These are phyloP conservation scores for Polyommatus icarus DNA, from an alignment of 2,888 invertebrate genomes.

Conservation along the genomic window DNA sequence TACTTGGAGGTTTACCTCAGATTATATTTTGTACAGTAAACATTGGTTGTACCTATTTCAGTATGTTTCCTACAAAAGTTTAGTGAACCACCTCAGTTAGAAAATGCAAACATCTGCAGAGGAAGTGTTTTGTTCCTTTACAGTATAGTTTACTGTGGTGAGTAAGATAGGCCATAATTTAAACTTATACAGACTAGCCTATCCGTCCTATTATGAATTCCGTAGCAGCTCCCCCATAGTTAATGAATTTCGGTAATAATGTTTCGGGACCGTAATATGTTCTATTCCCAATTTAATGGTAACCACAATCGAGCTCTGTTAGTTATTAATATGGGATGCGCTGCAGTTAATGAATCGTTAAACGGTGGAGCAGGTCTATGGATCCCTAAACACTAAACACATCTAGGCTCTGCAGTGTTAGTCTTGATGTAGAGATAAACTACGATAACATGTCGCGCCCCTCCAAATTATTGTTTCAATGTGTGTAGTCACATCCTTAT, in stretches of 20 bases:
- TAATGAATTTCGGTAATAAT: conserved; percentile 13
- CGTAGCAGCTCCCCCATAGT: neutral
- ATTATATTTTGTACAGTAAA: too few species aligned
- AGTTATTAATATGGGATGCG: conserved; percentile 19
- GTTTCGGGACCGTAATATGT: conserved; percentile 3
- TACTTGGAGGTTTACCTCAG: too few species aligned
- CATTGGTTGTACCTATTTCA: too few species aligned
- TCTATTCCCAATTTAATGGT: conserved; percentile 14
- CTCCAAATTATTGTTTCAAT: too few species aligned
- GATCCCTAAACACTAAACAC: neutral
- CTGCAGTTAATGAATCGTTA: conserved; percentile 22
- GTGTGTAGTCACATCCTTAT: too few species aligned
- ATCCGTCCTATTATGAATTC: neutral
- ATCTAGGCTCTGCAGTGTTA: neutral
- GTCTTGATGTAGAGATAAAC: neutral
- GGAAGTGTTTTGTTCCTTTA: too few species aligned
- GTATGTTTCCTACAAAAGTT: too few species aligned
- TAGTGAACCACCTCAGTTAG: too few species aligned
- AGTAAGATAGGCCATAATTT: neutral
- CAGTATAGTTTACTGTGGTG: too few species aligned
- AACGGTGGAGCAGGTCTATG: neutral
- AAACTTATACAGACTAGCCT: neutral
- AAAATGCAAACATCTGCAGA: too few species aligned
- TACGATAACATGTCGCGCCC: too few species aligned
- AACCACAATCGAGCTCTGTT: conserved; percentile 22